A percentile compares a stretch with the other conserved stretches of the same genome.
Conservation (phyloP, 1,140 invertebrate genomes). For the Drosophila sulfurigaster region DNA sequence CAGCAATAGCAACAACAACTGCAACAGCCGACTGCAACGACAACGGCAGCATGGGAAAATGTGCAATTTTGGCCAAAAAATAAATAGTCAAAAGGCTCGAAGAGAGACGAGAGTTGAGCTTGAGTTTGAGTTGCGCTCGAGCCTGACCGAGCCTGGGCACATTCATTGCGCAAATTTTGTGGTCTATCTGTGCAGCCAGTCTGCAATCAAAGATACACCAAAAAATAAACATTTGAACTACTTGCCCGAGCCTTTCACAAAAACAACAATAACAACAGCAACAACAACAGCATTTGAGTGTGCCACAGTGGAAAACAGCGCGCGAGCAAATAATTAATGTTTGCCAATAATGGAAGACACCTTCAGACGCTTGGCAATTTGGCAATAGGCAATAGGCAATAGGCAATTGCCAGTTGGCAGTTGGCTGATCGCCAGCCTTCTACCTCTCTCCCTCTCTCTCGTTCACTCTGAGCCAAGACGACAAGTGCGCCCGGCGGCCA, state of each 20-base stretch:
- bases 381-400: conserved; percentile 24
- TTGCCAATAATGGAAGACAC: conserved; percentile 82
- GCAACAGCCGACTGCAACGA: conserved; percentile 29
- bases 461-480: conserved; percentile 31
- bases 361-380: conserved; percentile 65
- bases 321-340: conserved; percentile 79
- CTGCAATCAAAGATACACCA: conserved; percentile 78
- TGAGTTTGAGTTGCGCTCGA: conserved; percentile 16
- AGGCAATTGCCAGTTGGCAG: conserved; percentile 35
- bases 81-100: conserved; percentile 76
- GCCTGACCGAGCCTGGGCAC: conserved; percentile 75
- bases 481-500: conserved; percentile 66
- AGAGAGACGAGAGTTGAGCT: conserved; percentile 40
- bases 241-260: conserved; percentile 80
- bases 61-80: conserved; percentile 83
- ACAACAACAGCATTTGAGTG: conserved; percentile 10
- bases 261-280: conserved; percentile 30
- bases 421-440: conserved; percentile 37
- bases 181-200: conserved; percentile 40
- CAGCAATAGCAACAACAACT: conserved; percentile 38
- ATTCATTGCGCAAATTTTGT: conserved; percentile 76
- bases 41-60: conserved; percentile 73
- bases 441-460: background rate
- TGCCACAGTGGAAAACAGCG: conserved; percentile 52
- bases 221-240: conserved; percentile 82